Percentiles rank a stretch among this genome's conserved stretches.
These are phyloP conservation scores for Anaspis maculata DNA, from an alignment of 2,888 invertebrate species.

Conservation along the genomic window DNA sequence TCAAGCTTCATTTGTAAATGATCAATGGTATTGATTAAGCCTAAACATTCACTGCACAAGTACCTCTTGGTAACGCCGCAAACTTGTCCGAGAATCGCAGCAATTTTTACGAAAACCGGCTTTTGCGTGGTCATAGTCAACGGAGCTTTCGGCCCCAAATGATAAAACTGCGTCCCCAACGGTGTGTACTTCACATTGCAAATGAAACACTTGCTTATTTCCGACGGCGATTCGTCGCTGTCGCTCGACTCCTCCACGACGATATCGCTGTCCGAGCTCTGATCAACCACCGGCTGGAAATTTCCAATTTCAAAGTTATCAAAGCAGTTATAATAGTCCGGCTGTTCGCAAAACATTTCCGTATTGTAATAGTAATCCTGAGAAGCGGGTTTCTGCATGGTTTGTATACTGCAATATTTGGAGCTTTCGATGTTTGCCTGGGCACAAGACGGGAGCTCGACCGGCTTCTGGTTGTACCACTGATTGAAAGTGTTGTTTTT, in stretches of 20 bases:
- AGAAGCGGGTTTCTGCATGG: constrained; percentile 24
- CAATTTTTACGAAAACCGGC: constrained; percentile 32
- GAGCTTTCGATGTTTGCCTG: too few relatives aligned
- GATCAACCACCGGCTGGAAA: constrained; percentile 13
- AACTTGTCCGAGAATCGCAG: constrained; percentile 26
- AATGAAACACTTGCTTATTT: constrained; percentile 30
- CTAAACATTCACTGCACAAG: constrained; percentile 39
- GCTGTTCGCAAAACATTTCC: constrained; percentile 7
- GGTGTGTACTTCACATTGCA: constrained; percentile 35
- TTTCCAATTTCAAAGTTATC: too few relatives aligned
- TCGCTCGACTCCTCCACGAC: constrained; percentile 40
- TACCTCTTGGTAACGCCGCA: constrained; percentile 25
- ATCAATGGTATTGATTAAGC: constrained; percentile 39
- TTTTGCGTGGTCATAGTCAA: constrained; percentile 38
- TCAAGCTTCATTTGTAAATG: constrained; percentile 37
- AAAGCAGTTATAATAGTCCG: too few relatives aligned
- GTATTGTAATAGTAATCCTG: constrained; percentile 15
- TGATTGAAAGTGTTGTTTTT: constrained; percentile 24
- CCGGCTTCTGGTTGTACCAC: constrained; percentile 25
- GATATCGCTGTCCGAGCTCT: constrained; percentile 39
- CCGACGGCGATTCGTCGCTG: constrained; percentile 24
- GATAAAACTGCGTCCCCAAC: constrained; percentile 36
- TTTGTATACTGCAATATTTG: constrained; percentile 29
- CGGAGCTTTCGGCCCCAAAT: constrained; percentile 33
- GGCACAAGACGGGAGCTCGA: constrained; percentile 34